Evolutionary conservation across 2,888 invertebrate genomes (phyloP), one percentile per base, ranked within the genome.

Genomic region (Himalopsyche anomala): DNA sequence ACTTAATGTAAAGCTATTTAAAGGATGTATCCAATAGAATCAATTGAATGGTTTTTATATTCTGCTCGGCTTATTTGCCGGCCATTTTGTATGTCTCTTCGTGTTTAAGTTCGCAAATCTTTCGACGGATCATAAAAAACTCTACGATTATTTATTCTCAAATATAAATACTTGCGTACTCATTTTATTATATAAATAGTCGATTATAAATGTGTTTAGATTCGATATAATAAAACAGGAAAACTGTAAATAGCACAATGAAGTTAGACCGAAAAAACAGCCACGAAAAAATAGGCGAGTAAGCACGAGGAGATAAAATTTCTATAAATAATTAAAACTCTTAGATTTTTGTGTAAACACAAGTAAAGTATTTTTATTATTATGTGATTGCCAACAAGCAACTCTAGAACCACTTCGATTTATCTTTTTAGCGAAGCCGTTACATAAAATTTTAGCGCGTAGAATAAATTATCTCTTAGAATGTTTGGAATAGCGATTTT

Each of bases 1-100:
- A 51, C 51, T 74, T 38, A 74, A 36, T 74, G 38, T 36, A 74
- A 74, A 74, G 28, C 8, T 74, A 74, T 74, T 74, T 38, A 36
- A 38, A 74, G 74, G 38, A 84, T 84, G 69, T 86, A 56, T 81
- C 81, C 45, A 55, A 83, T 42, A 80, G 38, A 45, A 80, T n/a
- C 38, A 38, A 74, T 74, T 11, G 74, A 74, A 74, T 74, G 74
- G 12, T 38, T 5, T 74, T 38, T 36, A 36, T 12, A 15, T 74
- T 74, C 36, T 36, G 4, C 1, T 74, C 15, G 28, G 38, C 15
- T 12, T 28, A 74, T 74, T 38, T 74, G 12, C 36, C 36, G 19
- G 28, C 36, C n/a, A 19, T 36, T 74, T 36, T 36, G 15, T 36
- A 38, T 15, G 36, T 12, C 38, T n/a, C 15, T 74, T 74, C 38